These are phyloP conservation scores for Nycticryphes semicollaris DNA, from an alignment of 2,113 vertebrate species.

Conservation along the genomic window DNA sequence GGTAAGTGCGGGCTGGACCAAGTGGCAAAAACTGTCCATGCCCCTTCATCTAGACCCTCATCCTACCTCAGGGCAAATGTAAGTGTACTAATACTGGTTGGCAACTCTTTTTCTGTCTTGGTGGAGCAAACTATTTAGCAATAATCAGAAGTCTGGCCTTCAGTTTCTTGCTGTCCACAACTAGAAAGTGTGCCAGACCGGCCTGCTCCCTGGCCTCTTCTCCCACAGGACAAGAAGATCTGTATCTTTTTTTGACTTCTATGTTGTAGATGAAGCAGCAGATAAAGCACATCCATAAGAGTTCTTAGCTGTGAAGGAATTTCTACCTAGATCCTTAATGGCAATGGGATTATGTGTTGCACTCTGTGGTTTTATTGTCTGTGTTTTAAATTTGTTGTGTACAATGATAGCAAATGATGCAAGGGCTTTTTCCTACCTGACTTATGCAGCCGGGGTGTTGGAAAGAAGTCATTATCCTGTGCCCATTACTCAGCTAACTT, in stretches of 20 bases:
- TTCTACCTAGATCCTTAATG: background rate
- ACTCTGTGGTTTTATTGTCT: background rate
- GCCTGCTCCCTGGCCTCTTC: background rate
- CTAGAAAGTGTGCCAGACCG: background rate
- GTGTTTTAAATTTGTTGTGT: background rate
- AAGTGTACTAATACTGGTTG: background rate
- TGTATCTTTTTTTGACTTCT: background rate
- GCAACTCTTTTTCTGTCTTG: background rate
- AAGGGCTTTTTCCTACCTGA: background rate
- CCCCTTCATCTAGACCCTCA: background rate
- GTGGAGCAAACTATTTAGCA: background rate
- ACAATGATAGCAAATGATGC: background rate
- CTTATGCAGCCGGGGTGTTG: background rate
- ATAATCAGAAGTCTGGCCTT: background rate
- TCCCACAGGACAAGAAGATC: background rate
- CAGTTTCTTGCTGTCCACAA: background rate
- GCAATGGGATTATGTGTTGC: background rate
- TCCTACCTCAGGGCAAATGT: background rate
- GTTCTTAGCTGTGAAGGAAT: background rate
- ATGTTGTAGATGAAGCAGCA: background rate
- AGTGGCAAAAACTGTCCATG: background rate
- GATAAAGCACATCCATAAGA: background rate
- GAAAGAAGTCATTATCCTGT: background rate
- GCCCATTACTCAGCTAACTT: background rate
- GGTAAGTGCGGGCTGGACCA: background rate